Evolutionary conservation across 2,113 vertebrate genomes (phyloP).

Genomic region (Chamaea fasciata): DNA sequence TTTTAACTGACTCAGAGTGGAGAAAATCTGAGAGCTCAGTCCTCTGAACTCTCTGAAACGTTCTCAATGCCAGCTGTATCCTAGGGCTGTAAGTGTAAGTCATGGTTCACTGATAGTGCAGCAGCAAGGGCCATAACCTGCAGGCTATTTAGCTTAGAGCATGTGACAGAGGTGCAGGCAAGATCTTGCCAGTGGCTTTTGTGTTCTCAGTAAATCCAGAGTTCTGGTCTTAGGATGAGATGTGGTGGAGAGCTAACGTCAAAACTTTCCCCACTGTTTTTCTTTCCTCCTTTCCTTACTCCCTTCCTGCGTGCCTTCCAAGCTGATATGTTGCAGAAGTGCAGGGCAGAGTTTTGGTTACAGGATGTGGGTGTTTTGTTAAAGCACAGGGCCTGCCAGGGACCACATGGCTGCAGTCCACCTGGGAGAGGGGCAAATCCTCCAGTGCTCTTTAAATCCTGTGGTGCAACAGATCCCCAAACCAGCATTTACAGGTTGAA

Average conservation of each 20-base stretch:
- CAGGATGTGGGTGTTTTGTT: accelerated
- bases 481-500: not conserved
- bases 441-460: not conserved
- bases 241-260: not conserved
- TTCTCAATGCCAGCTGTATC: not conserved
- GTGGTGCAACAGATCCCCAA: not conserved
- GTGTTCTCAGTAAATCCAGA: not conserved
- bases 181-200: not conserved
- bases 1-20: not conserved
- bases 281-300: not conserved
- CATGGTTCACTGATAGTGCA: accelerated
- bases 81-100: not conserved
- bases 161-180: not conserved
- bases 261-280: not conserved
- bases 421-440: not conserved
- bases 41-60: not conserved
- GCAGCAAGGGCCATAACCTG: not conserved
- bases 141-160: not conserved
- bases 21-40: not conserved
- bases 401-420: accelerated
- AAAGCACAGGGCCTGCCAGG: not conserved
- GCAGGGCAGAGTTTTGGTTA: not conserved
- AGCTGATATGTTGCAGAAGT: not conserved
- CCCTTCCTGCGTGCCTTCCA: accelerated
- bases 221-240: not conserved